These are phyloP conservation scores for Champsocephalus esox DNA, from an alignment of 2,797 vertebrate genomes.

Conservation along the genomic window DNA sequence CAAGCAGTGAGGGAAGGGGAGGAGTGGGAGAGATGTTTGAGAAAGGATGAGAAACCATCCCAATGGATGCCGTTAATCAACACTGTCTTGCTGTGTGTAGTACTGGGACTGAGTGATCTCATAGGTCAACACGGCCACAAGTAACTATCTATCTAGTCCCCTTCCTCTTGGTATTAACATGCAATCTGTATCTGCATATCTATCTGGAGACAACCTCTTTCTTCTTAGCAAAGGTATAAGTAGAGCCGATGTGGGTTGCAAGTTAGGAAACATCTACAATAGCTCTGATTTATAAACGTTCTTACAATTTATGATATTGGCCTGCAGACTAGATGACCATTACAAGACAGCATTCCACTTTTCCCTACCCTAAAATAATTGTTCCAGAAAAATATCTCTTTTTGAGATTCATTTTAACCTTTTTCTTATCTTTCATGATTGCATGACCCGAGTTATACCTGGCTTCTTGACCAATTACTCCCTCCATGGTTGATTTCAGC, in stretches of 20 bases:
- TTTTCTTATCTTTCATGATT: too few relatives aligned
- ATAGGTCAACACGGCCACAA: conserved; percentile 18
- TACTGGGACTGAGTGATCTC: conserved; percentile 24
- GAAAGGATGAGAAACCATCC: conserved; percentile 20
- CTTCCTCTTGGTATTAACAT: conserved; percentile 8
- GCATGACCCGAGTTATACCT: too few relatives aligned
- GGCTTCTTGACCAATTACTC: too few relatives aligned
- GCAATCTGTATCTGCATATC: neutral
- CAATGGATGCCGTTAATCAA: conserved; percentile 35
- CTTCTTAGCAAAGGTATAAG: neutral
- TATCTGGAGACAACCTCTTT: neutral
- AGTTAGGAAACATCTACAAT: neutral
- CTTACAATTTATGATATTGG: too few relatives aligned
- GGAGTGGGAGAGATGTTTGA: conserved; percentile 39
- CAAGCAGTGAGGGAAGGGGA: conserved; percentile 51
- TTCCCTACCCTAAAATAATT: too few relatives aligned
- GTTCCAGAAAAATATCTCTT: too few relatives aligned
- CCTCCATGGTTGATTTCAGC: too few relatives aligned
- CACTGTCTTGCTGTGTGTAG: conserved; percentile 16
- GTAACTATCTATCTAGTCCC: conserved; percentile 1
- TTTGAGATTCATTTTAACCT: too few relatives aligned
- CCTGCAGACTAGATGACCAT: neutral
- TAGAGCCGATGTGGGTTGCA: neutral
- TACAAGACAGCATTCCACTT: too few relatives aligned
- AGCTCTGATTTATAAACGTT: neutral